Evolutionary conservation across 2,113 vertebrate species (phyloP).

Genomic region (Muntiacus reevesi): DNA sequence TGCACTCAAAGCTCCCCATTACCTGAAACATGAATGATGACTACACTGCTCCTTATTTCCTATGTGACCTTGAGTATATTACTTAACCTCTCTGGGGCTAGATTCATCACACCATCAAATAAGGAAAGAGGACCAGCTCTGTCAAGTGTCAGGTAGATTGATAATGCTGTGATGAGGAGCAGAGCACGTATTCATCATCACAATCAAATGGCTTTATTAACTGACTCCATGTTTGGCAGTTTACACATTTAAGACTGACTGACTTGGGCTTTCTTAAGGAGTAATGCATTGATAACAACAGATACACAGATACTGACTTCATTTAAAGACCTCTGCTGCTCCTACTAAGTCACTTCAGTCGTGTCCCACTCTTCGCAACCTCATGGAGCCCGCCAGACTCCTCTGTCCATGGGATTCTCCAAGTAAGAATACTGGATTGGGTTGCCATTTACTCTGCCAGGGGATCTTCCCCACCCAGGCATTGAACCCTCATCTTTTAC

Average conservation of each 20-base stretch:
- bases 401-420: not conserved
- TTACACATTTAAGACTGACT: not conserved
- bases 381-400: not conserved
- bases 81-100: not conserved
- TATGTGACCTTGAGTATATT: not conserved
- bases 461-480: not conserved
- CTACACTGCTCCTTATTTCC: not conserved
- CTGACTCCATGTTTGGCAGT: not conserved
- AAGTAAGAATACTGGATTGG: not conserved
- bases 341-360: not conserved
- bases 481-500: not conserved
- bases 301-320: not conserved
- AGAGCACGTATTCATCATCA: rapidly evolving
- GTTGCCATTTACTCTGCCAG: not conserved
- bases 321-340: not conserved
- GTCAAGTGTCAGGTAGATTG: not conserved
- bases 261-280: not conserved
- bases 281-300: not conserved
- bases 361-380: not conserved
- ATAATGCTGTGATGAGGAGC: not conserved
- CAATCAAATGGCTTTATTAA: not conserved
- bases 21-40: not conserved
- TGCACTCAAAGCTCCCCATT: not conserved
- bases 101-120: not conserved
- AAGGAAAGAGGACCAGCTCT: not conserved